phyloP scores from a whole-genome alignment of 2,888 invertebrate genomes.

The Eupithecia tripunctaria region DNA sequence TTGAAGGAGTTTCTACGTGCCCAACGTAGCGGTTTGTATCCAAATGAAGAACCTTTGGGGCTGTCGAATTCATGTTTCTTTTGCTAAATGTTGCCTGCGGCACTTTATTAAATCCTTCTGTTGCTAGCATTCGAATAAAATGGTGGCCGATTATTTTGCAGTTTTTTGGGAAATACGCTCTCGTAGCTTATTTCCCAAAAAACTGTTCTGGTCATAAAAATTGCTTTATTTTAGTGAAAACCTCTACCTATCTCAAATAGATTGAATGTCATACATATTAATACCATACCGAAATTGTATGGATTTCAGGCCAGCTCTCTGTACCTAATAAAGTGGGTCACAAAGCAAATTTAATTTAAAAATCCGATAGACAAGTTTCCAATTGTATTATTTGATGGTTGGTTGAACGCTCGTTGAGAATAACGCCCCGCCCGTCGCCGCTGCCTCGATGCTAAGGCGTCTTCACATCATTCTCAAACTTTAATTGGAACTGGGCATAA shows the following conservation, averaged over 20 bases:
- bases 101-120: conserved; percentile 10
- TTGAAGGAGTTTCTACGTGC: conserved; percentile 28
- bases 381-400: conserved; percentile 40
- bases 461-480: neutral
- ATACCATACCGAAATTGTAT: neutral
- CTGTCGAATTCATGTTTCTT: conserved; percentile 39
- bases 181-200: too few relatives aligned
- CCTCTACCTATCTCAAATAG: neutral
- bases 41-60: conserved; percentile 11
- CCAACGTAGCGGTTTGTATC: conserved; percentile 15
- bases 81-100: neutral
- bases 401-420: conserved; percentile 40
- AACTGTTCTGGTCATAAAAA: neutral
- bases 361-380: conserved; percentile 14
- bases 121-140: neutral
- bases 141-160: neutral
- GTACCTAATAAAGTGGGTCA: neutral
- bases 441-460: neutral
- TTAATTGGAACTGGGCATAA: neutral
- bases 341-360: conserved; percentile 13
- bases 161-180: neutral
- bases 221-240: neutral
- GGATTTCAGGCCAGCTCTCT: neutral
- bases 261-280: neutral
- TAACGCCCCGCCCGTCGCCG: neutral